A percentile compares a stretch with the other conserved stretches of the same genome.
Evolutionary conservation across 2,113 vertebrate genomes (phyloP).

Genomic region (Malurus melanocephalus): DNA sequence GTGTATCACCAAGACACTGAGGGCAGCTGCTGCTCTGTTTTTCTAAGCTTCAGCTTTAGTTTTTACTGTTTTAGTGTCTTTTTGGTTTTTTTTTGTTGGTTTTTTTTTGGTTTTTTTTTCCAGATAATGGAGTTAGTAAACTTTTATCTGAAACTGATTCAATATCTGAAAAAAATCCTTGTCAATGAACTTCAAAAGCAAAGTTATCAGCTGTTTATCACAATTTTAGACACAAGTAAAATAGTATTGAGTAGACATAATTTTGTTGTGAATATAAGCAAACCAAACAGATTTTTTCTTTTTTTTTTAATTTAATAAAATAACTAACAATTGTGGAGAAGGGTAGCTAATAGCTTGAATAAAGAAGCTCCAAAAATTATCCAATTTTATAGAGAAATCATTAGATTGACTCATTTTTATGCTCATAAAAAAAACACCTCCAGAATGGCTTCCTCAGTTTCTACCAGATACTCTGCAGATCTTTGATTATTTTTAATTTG

Average conservation of each 20-base stretch:
- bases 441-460: background rate
- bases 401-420: background rate
- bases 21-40: background rate
- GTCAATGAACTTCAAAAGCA: constrained; percentile 9
- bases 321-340: background rate
- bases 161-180: background rate
- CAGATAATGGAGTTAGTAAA: background rate
- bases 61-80: background rate
- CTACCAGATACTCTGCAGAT: background rate
- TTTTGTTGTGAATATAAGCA: constrained; percentile 3
- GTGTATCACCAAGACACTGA: background rate
- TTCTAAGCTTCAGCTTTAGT: background rate
- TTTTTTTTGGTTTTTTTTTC: background rate
- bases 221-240: constrained; percentile 12
- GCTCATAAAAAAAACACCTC: rapidly evolving
- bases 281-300: background rate
- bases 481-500: background rate
- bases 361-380: background rate
- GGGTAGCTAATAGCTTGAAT: background rate
- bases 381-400: background rate
- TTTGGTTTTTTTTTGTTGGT: too few species aligned
- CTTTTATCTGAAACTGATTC: background rate
- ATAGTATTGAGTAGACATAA: background rate
- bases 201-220: background rate
- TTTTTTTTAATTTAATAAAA: background rate